These are phyloP conservation scores for Liolophura sinensis DNA, from an alignment of 1,140 invertebrate species.

Conservation along the genomic window DNA sequence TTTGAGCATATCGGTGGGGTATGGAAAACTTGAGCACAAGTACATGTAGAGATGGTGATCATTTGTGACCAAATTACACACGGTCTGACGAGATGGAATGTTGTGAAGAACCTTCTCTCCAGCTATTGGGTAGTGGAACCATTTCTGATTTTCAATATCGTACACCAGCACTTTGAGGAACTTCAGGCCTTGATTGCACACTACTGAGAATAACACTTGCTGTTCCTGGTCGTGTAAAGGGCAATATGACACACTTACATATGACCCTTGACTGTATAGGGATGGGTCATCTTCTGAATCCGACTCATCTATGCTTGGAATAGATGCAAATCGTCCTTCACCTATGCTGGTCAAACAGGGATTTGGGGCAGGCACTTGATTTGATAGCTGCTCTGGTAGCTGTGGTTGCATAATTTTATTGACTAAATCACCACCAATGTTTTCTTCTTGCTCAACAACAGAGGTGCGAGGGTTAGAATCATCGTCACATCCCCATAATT, in stretches of 20 bases:
- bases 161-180: conserved; percentile 50
- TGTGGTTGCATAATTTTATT: too few relatives aligned
- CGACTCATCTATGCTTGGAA: neutral
- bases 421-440: too few relatives aligned
- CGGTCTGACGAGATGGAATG: conserved; percentile 47
- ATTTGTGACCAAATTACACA: conserved; percentile 44
- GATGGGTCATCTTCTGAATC: conserved; percentile 3
- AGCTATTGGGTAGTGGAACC: conserved; percentile 45
- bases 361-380: too few relatives aligned
- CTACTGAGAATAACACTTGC: conserved; percentile 42
- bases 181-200: conserved; percentile 52
- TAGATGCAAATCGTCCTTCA: too few relatives aligned
- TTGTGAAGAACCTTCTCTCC: conserved; percentile 43
- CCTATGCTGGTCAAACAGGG: too few relatives aligned
- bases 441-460: too few relatives aligned
- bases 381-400: too few relatives aligned
- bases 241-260: neutral
- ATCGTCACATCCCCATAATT: conserved; percentile 45
- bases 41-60: conserved; percentile 50
- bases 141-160: conserved; percentile 42
- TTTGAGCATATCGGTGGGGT: conserved; percentile 53
- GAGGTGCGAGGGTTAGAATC: too few relatives aligned
- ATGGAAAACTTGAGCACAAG: conserved; percentile 51
- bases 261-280: neutral
- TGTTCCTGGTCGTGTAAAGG: neutral